Evolutionary conservation across 2,113 vertebrate species (phyloP).

Genomic region (Struthio camelus): DNA sequence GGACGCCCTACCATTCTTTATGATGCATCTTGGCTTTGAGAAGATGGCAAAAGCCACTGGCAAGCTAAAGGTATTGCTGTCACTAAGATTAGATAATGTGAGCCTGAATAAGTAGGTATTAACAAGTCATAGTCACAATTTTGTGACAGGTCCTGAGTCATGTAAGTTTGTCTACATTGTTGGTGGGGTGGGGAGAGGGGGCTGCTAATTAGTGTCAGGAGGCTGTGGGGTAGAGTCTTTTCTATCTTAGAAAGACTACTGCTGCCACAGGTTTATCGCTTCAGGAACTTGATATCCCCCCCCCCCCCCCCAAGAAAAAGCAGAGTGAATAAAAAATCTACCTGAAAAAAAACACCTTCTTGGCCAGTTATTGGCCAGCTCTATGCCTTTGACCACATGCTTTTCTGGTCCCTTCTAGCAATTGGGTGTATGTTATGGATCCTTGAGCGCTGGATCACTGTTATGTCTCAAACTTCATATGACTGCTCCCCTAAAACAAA

Average conservation of each 20-base stretch:
- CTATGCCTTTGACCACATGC: background rate
- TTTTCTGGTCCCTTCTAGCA: background rate
- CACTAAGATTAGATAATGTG: background rate
- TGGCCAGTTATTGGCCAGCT: background rate
- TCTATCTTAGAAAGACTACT: background rate
- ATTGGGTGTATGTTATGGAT: background rate
- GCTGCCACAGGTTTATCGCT: background rate
- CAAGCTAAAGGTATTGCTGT: conserved; percentile 89
- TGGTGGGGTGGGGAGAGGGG: no score
- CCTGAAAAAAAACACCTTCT: background rate
- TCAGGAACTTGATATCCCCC: background rate
- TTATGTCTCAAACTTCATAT: rapidly evolving
- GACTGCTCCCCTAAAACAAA: background rate
- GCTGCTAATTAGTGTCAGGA: background rate
- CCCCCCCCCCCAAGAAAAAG: no score
- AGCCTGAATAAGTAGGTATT: background rate
- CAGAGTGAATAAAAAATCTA: no score
- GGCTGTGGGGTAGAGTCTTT: background rate
- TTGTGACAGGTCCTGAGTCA: background rate
- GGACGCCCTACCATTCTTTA: conserved; percentile 92
- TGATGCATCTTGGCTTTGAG: conserved; percentile 97
- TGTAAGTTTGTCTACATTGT: background rate
- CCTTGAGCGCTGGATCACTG: background rate
- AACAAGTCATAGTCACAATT: background rate
- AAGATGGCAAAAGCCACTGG: conserved; percentile 94